Conservation (phyloP, 2,113 vertebrate genomes). For the Propithecus coquereli region DNA sequence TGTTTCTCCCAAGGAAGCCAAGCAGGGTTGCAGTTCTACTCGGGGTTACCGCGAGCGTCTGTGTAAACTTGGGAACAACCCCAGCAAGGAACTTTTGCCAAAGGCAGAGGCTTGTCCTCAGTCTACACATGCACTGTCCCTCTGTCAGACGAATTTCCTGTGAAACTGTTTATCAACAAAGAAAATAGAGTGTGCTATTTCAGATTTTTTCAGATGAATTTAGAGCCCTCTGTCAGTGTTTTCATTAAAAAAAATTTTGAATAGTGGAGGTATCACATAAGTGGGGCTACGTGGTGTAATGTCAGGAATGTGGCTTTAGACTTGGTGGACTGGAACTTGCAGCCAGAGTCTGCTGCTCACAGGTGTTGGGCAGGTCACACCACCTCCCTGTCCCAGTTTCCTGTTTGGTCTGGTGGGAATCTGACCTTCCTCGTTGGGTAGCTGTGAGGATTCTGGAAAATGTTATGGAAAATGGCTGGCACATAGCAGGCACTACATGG, state of each 20-base stretch:
- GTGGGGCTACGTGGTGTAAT: neutral
- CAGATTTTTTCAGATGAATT: neutral
- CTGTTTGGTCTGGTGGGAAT: neutral
- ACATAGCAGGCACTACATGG: neutral
- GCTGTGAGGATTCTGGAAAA: neutral
- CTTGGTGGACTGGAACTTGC: neutral
- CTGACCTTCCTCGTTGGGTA: neutral
- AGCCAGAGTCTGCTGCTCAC: neutral
- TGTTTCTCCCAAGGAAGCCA: neutral
- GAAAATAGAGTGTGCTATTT: constrained; percentile 23
- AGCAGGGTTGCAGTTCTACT: neutral
- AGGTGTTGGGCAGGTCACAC: neutral
- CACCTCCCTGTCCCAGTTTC: neutral
- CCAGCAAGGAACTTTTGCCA: neutral
- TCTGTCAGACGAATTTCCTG: neutral
- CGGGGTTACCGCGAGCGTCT: neutral
- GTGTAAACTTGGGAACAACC: neutral
- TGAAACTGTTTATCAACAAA: constrained; percentile 15
- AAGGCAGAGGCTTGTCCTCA: neutral
- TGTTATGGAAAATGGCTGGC: neutral
- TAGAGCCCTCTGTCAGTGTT: neutral
- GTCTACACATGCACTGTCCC: neutral
- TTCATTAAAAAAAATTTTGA: neutral
- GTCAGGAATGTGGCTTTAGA: neutral
- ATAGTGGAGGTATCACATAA: accelerated